These are phyloP conservation scores for Coleophora flavipennella DNA, from an alignment of 2,888 invertebrate species.

Conservation along the genomic window DNA sequence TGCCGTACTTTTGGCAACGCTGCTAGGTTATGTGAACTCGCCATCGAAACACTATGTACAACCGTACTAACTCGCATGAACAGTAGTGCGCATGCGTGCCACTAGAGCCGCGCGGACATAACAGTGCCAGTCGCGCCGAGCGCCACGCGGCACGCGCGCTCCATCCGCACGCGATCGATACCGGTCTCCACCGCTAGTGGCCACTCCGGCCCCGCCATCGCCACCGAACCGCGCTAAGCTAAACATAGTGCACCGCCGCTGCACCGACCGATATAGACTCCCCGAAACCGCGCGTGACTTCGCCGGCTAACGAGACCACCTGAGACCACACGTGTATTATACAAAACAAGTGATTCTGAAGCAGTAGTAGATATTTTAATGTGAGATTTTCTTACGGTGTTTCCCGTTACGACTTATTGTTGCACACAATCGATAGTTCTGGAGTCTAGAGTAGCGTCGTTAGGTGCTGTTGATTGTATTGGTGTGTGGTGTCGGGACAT, in stretches of 20 bases:
- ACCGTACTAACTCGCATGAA: slow-evolving; percentile 15
- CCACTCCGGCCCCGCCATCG: slow-evolving; percentile 17
- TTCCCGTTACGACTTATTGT: no score
- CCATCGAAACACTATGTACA: no score
- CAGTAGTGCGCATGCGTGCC: slow-evolving; percentile 51
- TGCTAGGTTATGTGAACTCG: no score
- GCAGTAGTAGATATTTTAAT: slow-evolving; percentile 13
- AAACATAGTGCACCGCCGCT: slow-evolving; percentile 59
- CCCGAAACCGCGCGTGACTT: slow-evolving; percentile 25
- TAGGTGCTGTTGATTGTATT: not conserved
- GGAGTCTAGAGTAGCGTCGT: no score
- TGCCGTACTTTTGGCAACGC: no score
- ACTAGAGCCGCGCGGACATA: slow-evolving; percentile 28
- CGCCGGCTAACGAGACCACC: slow-evolving; percentile 15
- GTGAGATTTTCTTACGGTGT: slow-evolving; percentile 13
- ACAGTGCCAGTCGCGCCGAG: slow-evolving; percentile 68
- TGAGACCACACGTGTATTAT: slow-evolving; percentile 15
- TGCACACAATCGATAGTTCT: no score
- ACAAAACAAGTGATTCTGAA: slow-evolving; percentile 17
- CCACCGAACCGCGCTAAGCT: slow-evolving; percentile 38
- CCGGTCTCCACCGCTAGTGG: slow-evolving; percentile 14
- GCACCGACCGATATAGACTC: slow-evolving; percentile 35
- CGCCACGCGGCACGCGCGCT: slow-evolving; percentile 62
- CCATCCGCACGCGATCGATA: slow-evolving; percentile 35
- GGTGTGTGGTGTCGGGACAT: slow-evolving; percentile 2